Evolutionary conservation across 1,140 invertebrate genomes (phyloP).

Genomic region (Meloidogyne floridensis): DNA sequence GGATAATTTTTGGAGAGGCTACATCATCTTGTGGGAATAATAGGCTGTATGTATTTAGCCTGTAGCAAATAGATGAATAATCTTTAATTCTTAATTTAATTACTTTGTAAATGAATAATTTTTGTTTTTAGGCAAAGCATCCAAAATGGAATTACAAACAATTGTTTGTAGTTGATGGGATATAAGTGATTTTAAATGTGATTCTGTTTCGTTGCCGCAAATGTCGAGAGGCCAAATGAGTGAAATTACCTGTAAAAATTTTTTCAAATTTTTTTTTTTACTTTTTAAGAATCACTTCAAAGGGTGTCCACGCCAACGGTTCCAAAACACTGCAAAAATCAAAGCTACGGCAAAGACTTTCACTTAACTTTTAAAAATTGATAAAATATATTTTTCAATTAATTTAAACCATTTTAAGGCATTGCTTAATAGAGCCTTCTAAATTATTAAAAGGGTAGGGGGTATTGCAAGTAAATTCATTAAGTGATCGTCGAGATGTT

Average conservation of each 20-base stretch:
- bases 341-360: background rate
- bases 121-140: background rate
- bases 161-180: slow-evolving; percentile 5
- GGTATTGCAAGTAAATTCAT: slow-evolving; percentile 12
- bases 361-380: background rate
- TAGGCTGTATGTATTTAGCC: too few relatives aligned
- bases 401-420: slow-evolving; percentile 5
- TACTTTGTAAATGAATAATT: background rate
- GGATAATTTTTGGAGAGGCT: too few relatives aligned
- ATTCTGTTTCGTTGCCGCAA: slow-evolving; percentile 13
- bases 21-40: too few relatives aligned
- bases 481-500: slow-evolving; percentile 5
- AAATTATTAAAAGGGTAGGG: slow-evolving; percentile 13
- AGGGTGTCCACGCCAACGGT: slow-evolving; percentile 9
- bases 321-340: slow-evolving; percentile 16
- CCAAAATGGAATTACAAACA: slow-evolving; percentile 23
- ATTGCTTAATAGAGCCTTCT: slow-evolving; percentile 10
- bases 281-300: slow-evolving; percentile 12
- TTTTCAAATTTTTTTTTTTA: background rate
- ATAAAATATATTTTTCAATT: background rate
- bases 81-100: background rate
- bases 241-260: slow-evolving; percentile 3
- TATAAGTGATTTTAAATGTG: background rate
- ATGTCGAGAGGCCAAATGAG: slow-evolving; percentile 30
- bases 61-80: too few relatives aligned